Evolutionary conservation across 2,113 vertebrate species (phyloP).

Genomic region (Myrmophylax atrothorax): DNA sequence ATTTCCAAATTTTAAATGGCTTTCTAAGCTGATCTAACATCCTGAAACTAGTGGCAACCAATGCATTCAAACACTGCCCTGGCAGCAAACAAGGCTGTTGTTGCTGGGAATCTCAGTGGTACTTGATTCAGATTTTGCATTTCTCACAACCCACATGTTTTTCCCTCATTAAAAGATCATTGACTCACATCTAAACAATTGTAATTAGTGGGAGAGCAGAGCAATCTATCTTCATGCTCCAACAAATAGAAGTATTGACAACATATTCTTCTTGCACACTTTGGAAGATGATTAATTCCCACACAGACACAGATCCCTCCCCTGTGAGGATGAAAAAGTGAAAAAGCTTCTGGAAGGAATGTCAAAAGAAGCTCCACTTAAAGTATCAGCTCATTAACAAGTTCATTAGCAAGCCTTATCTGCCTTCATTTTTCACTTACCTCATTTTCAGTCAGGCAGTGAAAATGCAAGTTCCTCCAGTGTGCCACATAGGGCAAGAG

Average conservation of each 20-base stretch:
- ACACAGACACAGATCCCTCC: not conserved
- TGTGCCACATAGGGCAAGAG: constrained; percentile 90
- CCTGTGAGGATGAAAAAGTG: not conserved
- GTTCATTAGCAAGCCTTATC: not conserved
- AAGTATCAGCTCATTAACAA: not conserved
- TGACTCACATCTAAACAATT: not conserved
- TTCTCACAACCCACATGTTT: not conserved
- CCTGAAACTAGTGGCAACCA: not conserved
- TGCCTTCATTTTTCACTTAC: constrained; percentile 68
- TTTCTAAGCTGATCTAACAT: not conserved
- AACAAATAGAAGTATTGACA: not conserved
- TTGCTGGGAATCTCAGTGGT: not conserved
- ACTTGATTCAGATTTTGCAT: not conserved
- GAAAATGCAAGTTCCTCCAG: constrained; percentile 95
- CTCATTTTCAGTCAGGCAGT: constrained; percentile 94
- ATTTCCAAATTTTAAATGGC: not conserved
- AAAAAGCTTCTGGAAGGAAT: not conserved
- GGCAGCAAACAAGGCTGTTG: not conserved
- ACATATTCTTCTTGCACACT: not conserved
- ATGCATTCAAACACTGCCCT: not conserved
- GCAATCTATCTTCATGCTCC: not conserved
- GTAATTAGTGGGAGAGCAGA: not conserved
- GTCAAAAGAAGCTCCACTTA: not conserved
- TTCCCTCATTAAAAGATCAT: not conserved
- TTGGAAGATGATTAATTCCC: not conserved